Percentiles rank a stretch among this genome's conserved stretches.
Conservation (phyloP, 2,888 invertebrate species). For the Anagyrus pseudococci region DNA sequence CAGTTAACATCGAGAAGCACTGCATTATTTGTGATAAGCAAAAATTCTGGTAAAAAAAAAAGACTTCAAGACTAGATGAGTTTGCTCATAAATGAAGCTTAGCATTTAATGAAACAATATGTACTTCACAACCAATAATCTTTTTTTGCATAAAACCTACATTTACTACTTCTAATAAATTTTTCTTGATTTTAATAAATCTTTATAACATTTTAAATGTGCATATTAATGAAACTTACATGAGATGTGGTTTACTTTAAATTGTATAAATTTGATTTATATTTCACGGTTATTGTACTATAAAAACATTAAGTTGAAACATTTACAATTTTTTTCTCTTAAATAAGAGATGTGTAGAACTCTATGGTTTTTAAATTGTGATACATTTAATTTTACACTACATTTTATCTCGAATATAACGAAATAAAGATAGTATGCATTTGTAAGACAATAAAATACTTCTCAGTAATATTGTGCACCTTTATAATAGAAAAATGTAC, state of each 20-base stretch:
- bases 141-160: no score
- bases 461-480: constrained; percentile 9
- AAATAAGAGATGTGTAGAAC: constrained; percentile 9
- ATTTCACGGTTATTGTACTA: constrained; percentile 22
- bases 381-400: no score
- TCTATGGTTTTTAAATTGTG: constrained; percentile 22
- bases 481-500: constrained; percentile 4
- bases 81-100: constrained; percentile 5
- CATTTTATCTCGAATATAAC: constrained; percentile 7
- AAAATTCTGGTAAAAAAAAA: constrained; percentile 12
- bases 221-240: not conserved
- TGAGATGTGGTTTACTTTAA: not conserved
- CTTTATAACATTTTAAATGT: no score
- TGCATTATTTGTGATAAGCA: constrained; percentile 18
- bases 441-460: constrained; percentile 26
- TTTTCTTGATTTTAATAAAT: no score
- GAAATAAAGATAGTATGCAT: constrained; percentile 20
- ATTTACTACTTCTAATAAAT: constrained; percentile 12
- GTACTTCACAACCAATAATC: no score
- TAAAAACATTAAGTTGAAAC: constrained; percentile 16
- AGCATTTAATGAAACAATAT: constrained; percentile 19
- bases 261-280: constrained; percentile 21
- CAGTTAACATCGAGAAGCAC: constrained; percentile 11
- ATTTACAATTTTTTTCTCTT: constrained; percentile 14
- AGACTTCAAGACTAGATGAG: constrained; percentile 9